Base-by-base conservation (phyloP, 1,140 invertebrate genomes). In the Ips nitidus region DNA sequence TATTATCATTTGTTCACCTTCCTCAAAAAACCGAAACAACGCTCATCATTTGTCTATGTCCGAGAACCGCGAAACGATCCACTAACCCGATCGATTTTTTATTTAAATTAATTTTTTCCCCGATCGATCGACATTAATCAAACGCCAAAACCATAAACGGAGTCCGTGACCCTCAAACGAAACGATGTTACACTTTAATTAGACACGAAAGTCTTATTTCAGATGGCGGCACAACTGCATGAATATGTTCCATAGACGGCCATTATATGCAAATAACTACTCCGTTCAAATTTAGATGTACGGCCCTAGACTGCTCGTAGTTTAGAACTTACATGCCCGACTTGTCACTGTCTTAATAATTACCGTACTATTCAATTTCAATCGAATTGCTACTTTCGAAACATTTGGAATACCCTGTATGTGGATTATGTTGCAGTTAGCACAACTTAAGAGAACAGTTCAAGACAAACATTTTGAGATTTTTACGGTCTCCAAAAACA, bases 231-330 rank as follows among this genome's bases (percentile, higher is more conserved):
- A 50, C 60, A 62, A 42, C 37, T 22, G 45, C 22, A 50, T 50
- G 22, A 50, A 50, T 62, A 62, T 41, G 52, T 62, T 62, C 60
- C 60, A n/a, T 37, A 39, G 37, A 37, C 38, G 36, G n/a, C 60
- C 41, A 62, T 62, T 62, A 62, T 62, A 62, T 62, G 60, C 60
- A 62, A 62, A 62, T 59, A 59, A 41, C 57, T 62, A 37, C 47
- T 40, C 43, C 41, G 57, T 59, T 59, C 57, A 59, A 59, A 59
- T 41, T 39, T 43, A 62, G 41, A 62, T 41, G 60, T 62, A 62
- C 60, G 60, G 43, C 42, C 60, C 60, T 62, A 43, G n/a, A 8
- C 42, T 3, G 8, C 4, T 41, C 60, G 22, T 50, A 50, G 7
- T 7, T 50, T 50, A 22, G 5, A 47, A 47, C 1, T 47, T 22